Evolutionary conservation across 1,140 invertebrate genomes (phyloP), one percentile per base, ranked within the genome.

Genomic region (Plectus sambesii): DNA sequence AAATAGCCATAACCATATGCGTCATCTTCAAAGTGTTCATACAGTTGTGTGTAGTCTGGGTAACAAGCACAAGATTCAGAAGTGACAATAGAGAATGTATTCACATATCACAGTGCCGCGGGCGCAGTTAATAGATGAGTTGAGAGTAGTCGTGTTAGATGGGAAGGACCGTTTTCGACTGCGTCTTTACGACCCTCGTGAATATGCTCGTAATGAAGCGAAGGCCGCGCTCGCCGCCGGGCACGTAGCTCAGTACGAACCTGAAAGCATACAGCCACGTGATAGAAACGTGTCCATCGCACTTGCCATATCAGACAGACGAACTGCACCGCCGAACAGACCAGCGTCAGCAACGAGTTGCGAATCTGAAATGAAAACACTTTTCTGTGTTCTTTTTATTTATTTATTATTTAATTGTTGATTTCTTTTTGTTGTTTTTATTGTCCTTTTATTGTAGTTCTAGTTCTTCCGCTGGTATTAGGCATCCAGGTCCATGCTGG

Each of bases 131-230:
- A n/a, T n/a, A n/a, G n/a, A n/a, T n/a, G n/a, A n/a, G n/a, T n/a
- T n/a, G n/a, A n/a, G n/a, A n/a, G n/a, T n/a, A n/a, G n/a, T n/a
- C n/a, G n/a, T n/a, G n/a, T 53, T 42, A 56, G 17, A 59, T 59
- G 9, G 57, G 57, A 5, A 59, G 52, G 20, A 59, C 56, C 25
- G 45, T 39, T 12, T 44, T 41, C 1, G 58, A 50, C 12, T 51
- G 48, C 29, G 43, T 71, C 41, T 70, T 72, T 4, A 74, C 69
- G 39, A 70, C 58, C n/a, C 70, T 65, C 48, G 78, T 77, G 70
- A 87, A 92, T 62, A 94, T 79, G 73, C 80, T 82, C 2, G 83
- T 81, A 62, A 94, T 88, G 71, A 93, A 88, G 62, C 82, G 82
- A 12, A 90, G 73, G 12, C 88, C 87, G 1, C 82, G 81, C 15